Conservation (phyloP, 2,113 vertebrate species). For the Gallinago undulata region DNA sequence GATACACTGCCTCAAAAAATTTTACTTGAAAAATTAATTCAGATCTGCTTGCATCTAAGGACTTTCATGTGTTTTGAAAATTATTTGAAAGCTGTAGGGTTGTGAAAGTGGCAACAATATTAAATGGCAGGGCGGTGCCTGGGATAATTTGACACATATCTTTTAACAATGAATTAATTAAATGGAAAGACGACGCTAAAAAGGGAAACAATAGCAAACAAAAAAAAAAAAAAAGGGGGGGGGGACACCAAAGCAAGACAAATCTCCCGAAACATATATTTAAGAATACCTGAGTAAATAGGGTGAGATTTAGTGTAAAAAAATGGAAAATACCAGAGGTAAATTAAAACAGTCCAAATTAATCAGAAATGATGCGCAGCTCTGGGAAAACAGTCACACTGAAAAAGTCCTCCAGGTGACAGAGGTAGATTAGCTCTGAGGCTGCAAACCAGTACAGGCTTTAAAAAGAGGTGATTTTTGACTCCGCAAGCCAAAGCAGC, state of each 20-base stretch:
- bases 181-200: background rate
- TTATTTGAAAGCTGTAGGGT: background rate
- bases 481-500: accelerated
- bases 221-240: background rate
- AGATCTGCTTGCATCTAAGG: background rate
- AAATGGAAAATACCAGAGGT: background rate
- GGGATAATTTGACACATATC: background rate
- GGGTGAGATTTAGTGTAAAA: background rate
- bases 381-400: background rate
- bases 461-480: background rate
- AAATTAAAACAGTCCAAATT: background rate
- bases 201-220: background rate
- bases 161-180: background rate
- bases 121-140: background rate
- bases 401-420: background rate
- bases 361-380: background rate
- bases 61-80: background rate
- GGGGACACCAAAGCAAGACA: background rate
- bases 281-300: background rate
- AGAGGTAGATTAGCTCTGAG: background rate
- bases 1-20: background rate
- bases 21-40: conserved; percentile 4
- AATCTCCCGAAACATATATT: background rate
- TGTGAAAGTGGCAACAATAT: background rate
- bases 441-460: background rate